phyloP scores from a whole-genome alignment of 1,140 invertebrate genomes.

The Aphaenogaster ashmeadi region DNA sequence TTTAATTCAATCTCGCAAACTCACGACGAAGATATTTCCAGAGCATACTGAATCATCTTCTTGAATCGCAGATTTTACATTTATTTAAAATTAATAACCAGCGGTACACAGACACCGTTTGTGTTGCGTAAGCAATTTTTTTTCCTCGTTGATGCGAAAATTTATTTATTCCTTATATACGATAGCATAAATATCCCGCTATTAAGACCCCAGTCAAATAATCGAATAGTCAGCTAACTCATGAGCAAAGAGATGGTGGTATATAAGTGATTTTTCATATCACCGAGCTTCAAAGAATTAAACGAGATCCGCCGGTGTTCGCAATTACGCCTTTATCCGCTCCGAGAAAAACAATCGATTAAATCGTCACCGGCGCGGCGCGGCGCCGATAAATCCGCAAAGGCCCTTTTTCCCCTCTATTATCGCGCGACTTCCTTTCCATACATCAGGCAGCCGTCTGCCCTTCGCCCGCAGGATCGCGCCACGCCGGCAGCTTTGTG shows the following conservation, averaged over 20 bases:
- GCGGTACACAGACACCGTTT: background rate
- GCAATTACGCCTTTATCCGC: conserved; percentile 64
- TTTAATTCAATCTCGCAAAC: conserved; percentile 9
- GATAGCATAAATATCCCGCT: conserved; percentile 1
- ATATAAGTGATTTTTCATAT: conserved; percentile 57
- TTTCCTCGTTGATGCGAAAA: background rate
- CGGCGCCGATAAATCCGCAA: conserved; percentile 70
- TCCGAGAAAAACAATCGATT: conserved; percentile 67
- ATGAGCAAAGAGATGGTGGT: conserved; percentile 2
- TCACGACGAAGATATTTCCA: background rate
- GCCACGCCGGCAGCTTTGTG: conserved; percentile 69
- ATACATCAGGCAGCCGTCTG: conserved; percentile 75
- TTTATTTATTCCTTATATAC: background rate
- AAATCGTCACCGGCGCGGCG: conserved; percentile 69
- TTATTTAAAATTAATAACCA: conserved; percentile 15
- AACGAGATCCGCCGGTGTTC: conserved; percentile 55
- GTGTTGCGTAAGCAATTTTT: background rate
- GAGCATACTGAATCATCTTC: background rate
- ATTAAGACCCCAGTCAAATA: conserved; percentile 27
- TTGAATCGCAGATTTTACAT: conserved; percentile 8
- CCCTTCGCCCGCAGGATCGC: conserved; percentile 75
- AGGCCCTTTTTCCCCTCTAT: conserved; percentile 74
- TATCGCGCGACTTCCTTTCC: conserved; percentile 79
- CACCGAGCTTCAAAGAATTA: conserved; percentile 50
- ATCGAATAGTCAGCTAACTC: conserved; percentile 7